phyloP scores from a whole-genome alignment of 2,113 vertebrate genomes.

The Orcinus orca region DNA sequence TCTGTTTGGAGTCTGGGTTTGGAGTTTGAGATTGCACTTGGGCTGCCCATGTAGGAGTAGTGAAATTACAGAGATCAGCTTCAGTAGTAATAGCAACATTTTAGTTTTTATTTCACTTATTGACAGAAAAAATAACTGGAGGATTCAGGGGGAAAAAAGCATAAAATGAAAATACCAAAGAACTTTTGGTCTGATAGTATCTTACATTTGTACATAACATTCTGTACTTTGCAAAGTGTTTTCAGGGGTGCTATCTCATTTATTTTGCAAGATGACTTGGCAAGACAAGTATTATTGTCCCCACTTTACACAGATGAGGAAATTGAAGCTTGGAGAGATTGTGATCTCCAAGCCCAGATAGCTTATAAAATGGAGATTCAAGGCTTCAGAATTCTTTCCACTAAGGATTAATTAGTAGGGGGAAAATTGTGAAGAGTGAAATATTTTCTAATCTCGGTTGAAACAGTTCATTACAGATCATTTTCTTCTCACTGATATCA shows the following conservation, averaged over 20 bases:
- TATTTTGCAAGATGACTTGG: slow-evolving; percentile 42
- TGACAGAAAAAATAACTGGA: neutral
- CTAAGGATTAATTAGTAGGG: neutral
- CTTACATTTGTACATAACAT: slow-evolving; percentile 1
- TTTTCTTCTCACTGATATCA: slow-evolving; percentile 5
- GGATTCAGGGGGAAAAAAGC: neutral
- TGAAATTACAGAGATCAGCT: neutral
- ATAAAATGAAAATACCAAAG: neutral
- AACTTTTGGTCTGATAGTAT: neutral
- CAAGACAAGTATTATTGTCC: neutral
- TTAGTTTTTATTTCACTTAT: neutral
- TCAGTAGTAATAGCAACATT: neutral
- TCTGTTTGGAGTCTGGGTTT: neutral
- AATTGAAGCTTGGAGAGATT: neutral
- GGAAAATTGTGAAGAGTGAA: slow-evolving; percentile 30
- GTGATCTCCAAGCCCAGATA: neutral
- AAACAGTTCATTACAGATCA: slow-evolving; percentile 23
- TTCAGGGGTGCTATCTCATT: neutral
- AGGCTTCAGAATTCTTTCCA: slow-evolving; percentile 3
- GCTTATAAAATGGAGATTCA: neutral
- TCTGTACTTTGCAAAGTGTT: slow-evolving; percentile 24
- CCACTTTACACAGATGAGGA: neutral
- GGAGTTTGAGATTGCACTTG: neutral
- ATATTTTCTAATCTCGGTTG: neutral
- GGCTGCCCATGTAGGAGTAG: neutral